phyloP scores from a whole-genome alignment of 2,113 vertebrate genomes.

The Motacilla alba region DNA sequence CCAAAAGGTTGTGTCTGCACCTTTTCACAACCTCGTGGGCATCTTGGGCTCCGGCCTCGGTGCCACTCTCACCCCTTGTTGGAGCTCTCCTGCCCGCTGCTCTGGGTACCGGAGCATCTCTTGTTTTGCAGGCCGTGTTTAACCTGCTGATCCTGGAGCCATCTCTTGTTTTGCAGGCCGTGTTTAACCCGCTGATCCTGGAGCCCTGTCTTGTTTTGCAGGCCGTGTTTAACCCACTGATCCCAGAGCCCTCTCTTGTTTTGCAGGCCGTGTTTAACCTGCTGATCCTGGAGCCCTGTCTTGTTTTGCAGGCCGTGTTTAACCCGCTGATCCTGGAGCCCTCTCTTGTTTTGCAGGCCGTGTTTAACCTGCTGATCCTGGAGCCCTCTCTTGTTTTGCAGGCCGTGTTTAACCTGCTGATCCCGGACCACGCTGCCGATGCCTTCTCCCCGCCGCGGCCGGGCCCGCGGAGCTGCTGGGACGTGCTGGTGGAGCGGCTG shows the following conservation, averaged over 20 bases:
- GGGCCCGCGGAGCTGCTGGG: constrained; percentile 57
- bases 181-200: constrained; percentile 87
- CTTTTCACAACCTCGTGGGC: neutral
- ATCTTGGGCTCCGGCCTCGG: neutral
- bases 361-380: constrained; percentile 87
- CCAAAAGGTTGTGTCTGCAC: neutral
- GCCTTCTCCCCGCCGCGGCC: constrained; percentile 88
- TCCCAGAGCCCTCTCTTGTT: constrained; percentile 77
- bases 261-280: constrained; percentile 85
- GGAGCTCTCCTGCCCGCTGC: neutral
- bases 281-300: constrained; percentile 80
- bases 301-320: constrained; percentile 78
- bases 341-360: constrained; percentile 69
- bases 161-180: constrained; percentile 69
- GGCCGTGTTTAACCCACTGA: constrained; percentile 85
- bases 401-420: constrained; percentile 85
- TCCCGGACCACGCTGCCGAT: constrained; percentile 92
- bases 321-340: constrained; percentile 87
- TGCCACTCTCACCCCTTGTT: neutral
- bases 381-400: constrained; percentile 24
- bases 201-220: constrained; percentile 68
- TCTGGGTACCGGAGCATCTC: rapidly evolving
- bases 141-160: constrained; percentile 87
- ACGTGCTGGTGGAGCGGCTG: constrained; percentile 77
- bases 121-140: constrained; percentile 78